Percentiles rank a stretch among this genome's conserved stretches.
phyloP scores from a whole-genome alignment of 2,888 invertebrate genomes.

The Drosophila falleni region DNA sequence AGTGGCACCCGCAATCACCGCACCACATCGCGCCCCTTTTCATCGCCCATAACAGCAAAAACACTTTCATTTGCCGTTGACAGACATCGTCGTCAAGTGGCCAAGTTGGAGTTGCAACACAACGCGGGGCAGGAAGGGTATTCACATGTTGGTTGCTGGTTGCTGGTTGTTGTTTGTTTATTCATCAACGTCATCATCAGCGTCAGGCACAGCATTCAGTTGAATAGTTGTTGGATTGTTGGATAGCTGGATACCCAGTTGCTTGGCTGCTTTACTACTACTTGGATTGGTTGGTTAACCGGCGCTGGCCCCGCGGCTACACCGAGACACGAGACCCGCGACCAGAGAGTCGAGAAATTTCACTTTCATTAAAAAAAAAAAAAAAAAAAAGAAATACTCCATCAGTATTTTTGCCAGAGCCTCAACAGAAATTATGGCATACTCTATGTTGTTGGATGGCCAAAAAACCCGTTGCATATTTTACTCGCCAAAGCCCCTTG shows the following conservation, averaged over 20 bases:
- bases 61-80: slow-evolving; percentile 80
- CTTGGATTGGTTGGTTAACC: slow-evolving; percentile 44
- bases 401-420: slow-evolving; percentile 51
- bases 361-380: slow-evolving; percentile 53
- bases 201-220: slow-evolving; percentile 65
- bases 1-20: slow-evolving; percentile 74
- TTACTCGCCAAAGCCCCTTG: slow-evolving; percentile 31
- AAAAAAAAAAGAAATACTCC: slow-evolving; percentile 55
- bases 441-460: slow-evolving; percentile 45
- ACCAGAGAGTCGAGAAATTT: slow-evolving; percentile 55
- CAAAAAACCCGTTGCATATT: slow-evolving; percentile 55
- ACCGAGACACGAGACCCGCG: slow-evolving; percentile 7
- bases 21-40: slow-evolving; percentile 54
- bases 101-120: slow-evolving; percentile 33
- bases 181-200: slow-evolving; percentile 69
- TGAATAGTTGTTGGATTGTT: slow-evolving; percentile 28
- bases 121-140: not conserved
- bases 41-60: slow-evolving; percentile 58
- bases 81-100: slow-evolving; percentile 75
- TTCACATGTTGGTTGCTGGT: slow-evolving; percentile 63
- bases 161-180: slow-evolving; percentile 66
- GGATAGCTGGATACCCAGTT: slow-evolving; percentile 29
- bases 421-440: slow-evolving; percentile 58
- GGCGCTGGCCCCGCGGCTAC: slow-evolving; percentile 56
- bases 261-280: slow-evolving; percentile 16